Evolutionary conservation across 2,797 vertebrate species (phyloP).

Genomic region (Cossypha caffra): DNA sequence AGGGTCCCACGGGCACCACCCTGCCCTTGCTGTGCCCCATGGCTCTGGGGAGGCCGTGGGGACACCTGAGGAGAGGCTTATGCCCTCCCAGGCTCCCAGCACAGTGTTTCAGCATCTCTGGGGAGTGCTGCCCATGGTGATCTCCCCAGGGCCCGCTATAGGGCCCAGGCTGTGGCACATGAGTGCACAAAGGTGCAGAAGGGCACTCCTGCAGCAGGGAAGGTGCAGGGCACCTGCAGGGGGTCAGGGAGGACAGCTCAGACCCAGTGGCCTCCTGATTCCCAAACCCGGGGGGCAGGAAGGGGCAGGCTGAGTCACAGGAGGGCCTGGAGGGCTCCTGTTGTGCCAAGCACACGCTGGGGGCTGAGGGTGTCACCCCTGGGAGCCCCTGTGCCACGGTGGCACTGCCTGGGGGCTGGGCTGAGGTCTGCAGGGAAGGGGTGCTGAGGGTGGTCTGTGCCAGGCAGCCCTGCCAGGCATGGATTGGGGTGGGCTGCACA

Average conservation of each 20-base stretch:
- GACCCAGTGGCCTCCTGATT: neutral
- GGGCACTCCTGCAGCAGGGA: neutral
- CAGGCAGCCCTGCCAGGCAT: neutral
- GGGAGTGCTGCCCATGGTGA: neutral
- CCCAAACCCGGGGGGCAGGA: neutral
- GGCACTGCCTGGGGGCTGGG: rapidly evolving
- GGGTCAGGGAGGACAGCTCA: neutral
- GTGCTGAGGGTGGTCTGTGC: neutral
- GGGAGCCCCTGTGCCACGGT: rapidly evolving
- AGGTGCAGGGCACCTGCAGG: neutral
- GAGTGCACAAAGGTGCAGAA: neutral
- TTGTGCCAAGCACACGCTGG: neutral
- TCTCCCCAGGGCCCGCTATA: rapidly evolving
- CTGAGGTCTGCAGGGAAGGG: neutral
- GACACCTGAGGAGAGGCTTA: neutral
- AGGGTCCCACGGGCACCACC: neutral
- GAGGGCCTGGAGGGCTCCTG: neutral
- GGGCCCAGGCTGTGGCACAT: neutral
- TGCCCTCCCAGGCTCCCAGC: neutral
- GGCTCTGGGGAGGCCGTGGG: neutral
- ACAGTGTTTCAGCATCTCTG: neutral
- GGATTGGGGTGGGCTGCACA: neutral
- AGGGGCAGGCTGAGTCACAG: neutral
- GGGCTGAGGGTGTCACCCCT: neutral
- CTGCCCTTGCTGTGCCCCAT: neutral